Evolutionary conservation across 1,140 invertebrate species (phyloP), one percentile per base, ranked within the genome.

Genomic region (Teleogryllus occipitalis): DNA sequence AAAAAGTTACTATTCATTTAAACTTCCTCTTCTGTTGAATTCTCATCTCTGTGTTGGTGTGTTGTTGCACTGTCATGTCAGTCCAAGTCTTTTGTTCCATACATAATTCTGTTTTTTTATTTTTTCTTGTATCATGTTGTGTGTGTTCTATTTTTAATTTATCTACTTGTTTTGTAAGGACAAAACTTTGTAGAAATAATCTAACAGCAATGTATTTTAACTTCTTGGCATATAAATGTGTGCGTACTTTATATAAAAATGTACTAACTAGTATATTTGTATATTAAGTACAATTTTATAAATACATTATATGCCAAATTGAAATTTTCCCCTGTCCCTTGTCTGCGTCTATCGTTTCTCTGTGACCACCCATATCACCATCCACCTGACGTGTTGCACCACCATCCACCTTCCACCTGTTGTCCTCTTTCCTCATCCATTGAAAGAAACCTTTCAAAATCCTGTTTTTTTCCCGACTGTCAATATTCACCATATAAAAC

Each of bases 301-400:
- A 74, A 76, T 74, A 74, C 27, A 27, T 74, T 39, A 78, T 74
- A 78, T 73, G 54, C 21, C 74, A 75, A 75, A 27, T 75, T 80
- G 76, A 47, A 72, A 78, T 73, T 72, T 74, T 77, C 49, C 84
- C 86, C 84, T 87, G 85, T 87, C 85, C 85, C 85, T 89, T 89
- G 88, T 89, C 88, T 89, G 87, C 88, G 88, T 89, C 88, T 89
- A 85, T 86, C 86, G 86, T 86, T 87, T 74, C 76, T n/a, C 83
- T 83, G 82, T 84, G 83, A 84, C 84, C 85, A 84, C 83, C 84
- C 85, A 83, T 85, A 46, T 73, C 79, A 74, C 47, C 47, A 77
- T 15, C 21, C 48, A 47, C 75, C 65, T 8, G 27, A 39, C 27
- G 22, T 73, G 14, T 78, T 77, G 47, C 77, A 18, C 46, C 46